Evolutionary conservation across 1,140 invertebrate genomes (phyloP), one percentile per base, ranked within the genome.

Genomic region (Mizuhopecten yessoensis): DNA sequence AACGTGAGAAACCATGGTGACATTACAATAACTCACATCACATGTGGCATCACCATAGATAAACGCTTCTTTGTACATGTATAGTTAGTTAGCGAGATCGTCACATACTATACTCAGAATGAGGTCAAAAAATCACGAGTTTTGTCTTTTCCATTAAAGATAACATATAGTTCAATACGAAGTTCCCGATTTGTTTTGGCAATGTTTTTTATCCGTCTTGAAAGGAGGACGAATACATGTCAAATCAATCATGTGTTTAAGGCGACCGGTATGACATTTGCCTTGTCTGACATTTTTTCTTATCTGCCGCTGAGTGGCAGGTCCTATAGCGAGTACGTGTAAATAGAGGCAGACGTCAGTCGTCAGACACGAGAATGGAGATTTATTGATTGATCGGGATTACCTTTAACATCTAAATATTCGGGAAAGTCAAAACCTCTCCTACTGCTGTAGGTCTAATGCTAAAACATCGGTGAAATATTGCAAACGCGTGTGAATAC

Each of bases 161-260:
- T n/a, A n/a, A n/a, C n/a, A n/a, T n/a, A n/a, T n/a, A n/a, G n/a
- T n/a, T n/a, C n/a, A n/a, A n/a, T n/a, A 13, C 42, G 17, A 45
- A 17, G 42, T 1, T 17, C 9, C 17, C 11, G 57, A 75, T 20
- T 20, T 57, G 23, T 23, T 11, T 75, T 75, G 57, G 57, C 2
- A 75, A 29, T 49, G 36, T 45, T 39, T 20, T 17, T 11, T 57
- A 57, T 57, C 45, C 45, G 2, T 57, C 20, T 57, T 3, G 17
- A 17, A 15, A 20, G 7, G 23, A 57, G 15, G 23, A 57, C 36
- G 36, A 13, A 13, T 39, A 45, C n/a, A 75, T 13, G 57, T 29
- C 29, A 29, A 75, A 75, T 75, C n/a, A 29, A n/a, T 75, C 57
- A 75, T n/a, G 57, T 75, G 57, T 75, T 75, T 75, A 75, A 39